phyloP scores from a whole-genome alignment of 92 coral and sea anemone genomes.

The Epizoanthus stellaris region DNA sequence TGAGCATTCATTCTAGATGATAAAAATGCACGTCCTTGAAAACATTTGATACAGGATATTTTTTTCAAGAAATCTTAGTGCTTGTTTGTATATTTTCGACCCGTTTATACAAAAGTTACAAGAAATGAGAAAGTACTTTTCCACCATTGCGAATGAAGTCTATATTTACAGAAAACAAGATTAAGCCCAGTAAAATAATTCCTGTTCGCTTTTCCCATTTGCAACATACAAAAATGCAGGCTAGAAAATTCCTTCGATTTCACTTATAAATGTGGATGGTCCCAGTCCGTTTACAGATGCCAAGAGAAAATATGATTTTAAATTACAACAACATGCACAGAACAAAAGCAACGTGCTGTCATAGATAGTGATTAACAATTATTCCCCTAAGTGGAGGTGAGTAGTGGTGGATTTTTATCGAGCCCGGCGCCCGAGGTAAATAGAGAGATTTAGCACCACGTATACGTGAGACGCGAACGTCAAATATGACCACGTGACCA shows the following conservation, averaged over 20 bases:
- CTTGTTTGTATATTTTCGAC: conserved; percentile 7
- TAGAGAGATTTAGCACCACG: no score
- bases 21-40: no score
- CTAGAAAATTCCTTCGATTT: conserved; percentile 7
- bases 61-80: no score
- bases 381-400: no score
- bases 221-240: conserved; percentile 29
- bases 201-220: background rate
- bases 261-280: conserved; percentile 12
- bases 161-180: conserved; percentile 3
- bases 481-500: no score
- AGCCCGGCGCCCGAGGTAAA: no score
- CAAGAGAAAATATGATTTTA: conserved; percentile 1
- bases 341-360: no score
- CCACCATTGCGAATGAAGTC: background rate
- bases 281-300: conserved; percentile 28
- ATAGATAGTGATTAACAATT: no score
- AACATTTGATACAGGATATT: no score
- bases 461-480: no score
- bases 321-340: background rate
- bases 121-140: conserved; percentile 15
- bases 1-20: no score
- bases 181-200: background rate
- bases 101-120: conserved; percentile 1
- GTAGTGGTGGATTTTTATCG: no score